Base-by-base conservation (phyloP, 92 coral and sea anemone species). In the Phenganax stokvisi region DNA sequence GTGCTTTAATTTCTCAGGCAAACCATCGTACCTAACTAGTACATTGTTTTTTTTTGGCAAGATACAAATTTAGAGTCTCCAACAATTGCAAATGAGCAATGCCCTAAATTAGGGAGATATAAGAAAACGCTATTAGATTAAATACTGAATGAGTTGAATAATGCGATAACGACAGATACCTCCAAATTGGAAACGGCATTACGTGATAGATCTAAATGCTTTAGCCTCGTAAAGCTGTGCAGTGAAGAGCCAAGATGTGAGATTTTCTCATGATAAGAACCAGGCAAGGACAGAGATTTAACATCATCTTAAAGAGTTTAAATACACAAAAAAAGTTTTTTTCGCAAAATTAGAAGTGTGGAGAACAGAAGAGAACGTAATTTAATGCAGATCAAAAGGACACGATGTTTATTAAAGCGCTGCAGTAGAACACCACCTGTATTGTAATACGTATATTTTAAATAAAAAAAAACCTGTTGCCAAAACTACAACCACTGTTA, bases 31-130 rank as follows among this genome's bases (percentile, higher is more conserved):
- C 15, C 7, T 25, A 10, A 6, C 0, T 59, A 29, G 5, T 7
- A 56, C 20, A 56, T 5, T 52, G 79, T 30, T 59, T 57, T 57
- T 57, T 12, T 12, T 80, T 20, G 25, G 71, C 82, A 80, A 92
- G 97, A 92, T 94, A 94, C 97, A 94, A 85, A 74, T 94, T 94
- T 30, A 94, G 83, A 30, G 90, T 88, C 80, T 94, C 98, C 66
- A 94, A 81, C 71, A 89, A 58, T 27, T 88, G 87, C 51, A 90
- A 87, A 77, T 75, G 79, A 37, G 89, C 91, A 63, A 94, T 68
- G 17, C 98, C 98, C 98, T 94, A 69, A 52, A 65, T 83, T 29
- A 31, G 9, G n/a, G 9, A 56, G 15, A 12, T 27, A 55, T 7
- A 69, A 6, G 9, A 65, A 1, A 60, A 44, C 47, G 61, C 20